Base-by-base conservation (phyloP, 1,140 invertebrate species). In the Agrypnia vestita region DNA sequence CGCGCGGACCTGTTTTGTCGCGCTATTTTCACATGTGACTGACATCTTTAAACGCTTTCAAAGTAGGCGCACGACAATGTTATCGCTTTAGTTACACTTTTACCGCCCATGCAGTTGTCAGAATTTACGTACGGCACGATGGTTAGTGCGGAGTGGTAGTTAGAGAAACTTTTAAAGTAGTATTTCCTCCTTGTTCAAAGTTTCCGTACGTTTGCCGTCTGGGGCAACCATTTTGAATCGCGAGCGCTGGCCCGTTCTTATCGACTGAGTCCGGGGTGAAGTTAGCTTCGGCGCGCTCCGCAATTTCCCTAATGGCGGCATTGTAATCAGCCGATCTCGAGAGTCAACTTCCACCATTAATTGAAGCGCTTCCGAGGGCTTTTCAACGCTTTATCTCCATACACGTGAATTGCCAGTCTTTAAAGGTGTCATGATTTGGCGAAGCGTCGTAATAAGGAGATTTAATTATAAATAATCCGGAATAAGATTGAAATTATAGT, bases 321-420 rank as follows among this genome's bases (percentile, higher is more conserved):
- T 51, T 51, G 64, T 69, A 69, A 69, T 69, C 64, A 49, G 64
- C 64, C 64, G 64, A 69, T 69, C 64, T 69, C 64, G 9, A 69
- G 44, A 69, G 64, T 69, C 43, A 69, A 49, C 64, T 69, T 69
- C 64, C 44, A 47, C 43, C 64, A 69, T 69, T 69, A 69, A 69
- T 69, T 69, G 64, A 19, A 69, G 44, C 64, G n/a, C 64, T 43
- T 44, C 8, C 43, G 64, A 46, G 64, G n/a, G 43, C 64, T 69
- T 69, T 69, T 69, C 64, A 21, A n/a, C 21, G 64, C 64, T 69
- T 69, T 69, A 69, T 69, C 43, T 69, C 43, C 7, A 8, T n/a
- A 21, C 10, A 21, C 15, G n/a, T 3, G 64, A n/a, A 46, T 69
- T 64, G 4, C 13, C n/a, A 19, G 64, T 11, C 17, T n/a, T 13